Conservation (phyloP, 2,888 invertebrate genomes). For the Tuberolachnus salignus region DNA sequence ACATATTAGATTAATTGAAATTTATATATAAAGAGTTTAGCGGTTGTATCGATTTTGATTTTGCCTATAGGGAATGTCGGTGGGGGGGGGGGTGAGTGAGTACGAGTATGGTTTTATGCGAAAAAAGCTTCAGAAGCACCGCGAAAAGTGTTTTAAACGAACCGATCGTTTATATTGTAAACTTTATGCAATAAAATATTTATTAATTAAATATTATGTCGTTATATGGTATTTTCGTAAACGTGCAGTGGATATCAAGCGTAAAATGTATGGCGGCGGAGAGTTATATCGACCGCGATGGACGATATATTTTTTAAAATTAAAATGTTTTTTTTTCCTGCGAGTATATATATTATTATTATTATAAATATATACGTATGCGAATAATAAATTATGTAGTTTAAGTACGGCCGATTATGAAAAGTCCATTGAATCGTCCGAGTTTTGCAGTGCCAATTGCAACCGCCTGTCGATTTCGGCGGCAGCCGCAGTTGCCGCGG, state of each 20-base stretch:
- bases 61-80: no score
- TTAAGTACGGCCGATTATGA: slow-evolving; percentile 5
- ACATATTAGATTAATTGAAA: no score
- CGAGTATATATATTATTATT: neutral
- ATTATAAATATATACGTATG: no score
- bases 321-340: neutral
- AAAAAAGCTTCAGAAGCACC: neutral
- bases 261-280: no score
- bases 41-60: slow-evolving; percentile 29
- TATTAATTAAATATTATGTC: no score
- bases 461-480: slow-evolving; percentile 43
- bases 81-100: neutral
- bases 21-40: slow-evolving; percentile 10
- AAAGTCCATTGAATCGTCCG: slow-evolving; percentile 51
- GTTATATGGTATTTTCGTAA: no score
- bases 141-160: no score
- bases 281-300: neutral
- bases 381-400: neutral
- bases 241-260: no score
- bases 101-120: neutral
- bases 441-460: slow-evolving; percentile 39
- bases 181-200: no score
- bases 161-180: no score
- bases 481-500: slow-evolving; percentile 27
- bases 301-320: neutral